Base-by-base conservation (phyloP, 2,113 vertebrate species). In the Noturus placidus region DNA sequence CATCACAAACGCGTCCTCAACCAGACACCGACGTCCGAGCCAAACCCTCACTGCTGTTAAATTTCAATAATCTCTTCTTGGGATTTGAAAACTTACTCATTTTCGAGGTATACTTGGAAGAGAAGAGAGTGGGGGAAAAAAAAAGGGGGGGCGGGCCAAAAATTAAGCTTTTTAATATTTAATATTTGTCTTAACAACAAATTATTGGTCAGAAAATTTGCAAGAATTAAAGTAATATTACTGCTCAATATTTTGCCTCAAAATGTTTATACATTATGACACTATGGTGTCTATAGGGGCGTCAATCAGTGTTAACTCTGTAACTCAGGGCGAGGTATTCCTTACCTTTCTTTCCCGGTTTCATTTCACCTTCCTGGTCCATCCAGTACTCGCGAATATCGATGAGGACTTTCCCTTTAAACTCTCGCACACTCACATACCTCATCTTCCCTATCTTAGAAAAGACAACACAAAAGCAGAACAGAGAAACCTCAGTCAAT, bases 371-470 rank as follows among this genome's bases (percentile, higher is more conserved):
- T 91, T 95, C 95, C 74, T 94, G 93, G 93, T 97, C 96, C 95
- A 96, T 95, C 95, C 93, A 95, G 27, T 97, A 96, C 92, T 97
- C 96, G 92, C 95, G 93, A 90, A 96, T 96, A 94, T 97, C 96
- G 92, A 98, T 95, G 92, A 97, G 93, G 83, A 96, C 94, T 92
- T 96, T 96, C 63, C 96, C 95, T 93, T 96, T 95, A 83, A 97
- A 96, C 72, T 97, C 95, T n/a, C 95, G 94, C 89, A 97, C 96
- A 70, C 95, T 96, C 86, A 97, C 96, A 7, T 96, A 97, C 52
- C 96, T 95, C 96, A 97, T 97, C 93, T 96, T 97, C 82, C 96
- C 96, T 92, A 96, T 97, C 96, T 97, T 94, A 30, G 85, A 82
- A 69, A 65, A 57, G 30, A 87, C 83, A 86, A 86, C 33, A 65